Percentiles rank a stretch among this genome's conserved stretches.
Conservation (phyloP, 2,888 invertebrate species). For the Mythimna impura region DNA sequence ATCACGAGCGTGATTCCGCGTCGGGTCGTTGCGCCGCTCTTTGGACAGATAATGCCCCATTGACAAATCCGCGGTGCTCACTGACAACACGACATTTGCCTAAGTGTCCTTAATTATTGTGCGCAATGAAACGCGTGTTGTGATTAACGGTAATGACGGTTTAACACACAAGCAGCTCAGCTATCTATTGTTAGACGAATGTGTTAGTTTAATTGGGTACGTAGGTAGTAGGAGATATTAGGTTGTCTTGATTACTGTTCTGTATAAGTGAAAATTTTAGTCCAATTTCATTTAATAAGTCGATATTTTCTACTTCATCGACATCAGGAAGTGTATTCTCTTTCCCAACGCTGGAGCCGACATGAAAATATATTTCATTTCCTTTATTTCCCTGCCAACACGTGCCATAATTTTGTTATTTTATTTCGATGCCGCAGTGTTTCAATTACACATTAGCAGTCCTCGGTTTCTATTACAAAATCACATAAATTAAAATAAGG, state of each 20-base stretch:
- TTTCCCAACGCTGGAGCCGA: background rate
- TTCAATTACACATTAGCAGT: constrained; percentile 39
- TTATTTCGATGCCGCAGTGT: constrained; percentile 24
- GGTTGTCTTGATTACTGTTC: constrained; percentile 1
- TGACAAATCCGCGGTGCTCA: constrained; percentile 68
- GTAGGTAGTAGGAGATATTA: background rate
- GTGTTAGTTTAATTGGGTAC: constrained; percentile 41
- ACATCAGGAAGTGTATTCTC: constrained; percentile 3
- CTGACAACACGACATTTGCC: constrained; percentile 63
- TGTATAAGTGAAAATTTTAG: background rate
- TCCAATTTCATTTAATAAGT: background rate
- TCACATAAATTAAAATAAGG: constrained; percentile 49
- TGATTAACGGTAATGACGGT: constrained; percentile 50
- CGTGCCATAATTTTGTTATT: background rate
- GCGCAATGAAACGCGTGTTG: constrained; percentile 61
- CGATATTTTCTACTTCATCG: constrained; percentile 4
- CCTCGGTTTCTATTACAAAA: constrained; percentile 40
- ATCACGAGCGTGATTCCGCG: constrained; percentile 72
- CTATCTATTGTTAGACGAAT: constrained; percentile 34
- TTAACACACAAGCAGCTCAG: constrained; percentile 37
- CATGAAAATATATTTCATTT: constrained; percentile 3
- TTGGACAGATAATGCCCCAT: constrained; percentile 67
- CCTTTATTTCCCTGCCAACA: background rate
- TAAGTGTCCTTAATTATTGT: constrained; percentile 70
- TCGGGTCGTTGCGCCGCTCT: constrained; percentile 65